These are phyloP conservation scores for Reticulitermes speratus DNA, from an alignment of 1,140 invertebrate species.

Conservation along the genomic window DNA sequence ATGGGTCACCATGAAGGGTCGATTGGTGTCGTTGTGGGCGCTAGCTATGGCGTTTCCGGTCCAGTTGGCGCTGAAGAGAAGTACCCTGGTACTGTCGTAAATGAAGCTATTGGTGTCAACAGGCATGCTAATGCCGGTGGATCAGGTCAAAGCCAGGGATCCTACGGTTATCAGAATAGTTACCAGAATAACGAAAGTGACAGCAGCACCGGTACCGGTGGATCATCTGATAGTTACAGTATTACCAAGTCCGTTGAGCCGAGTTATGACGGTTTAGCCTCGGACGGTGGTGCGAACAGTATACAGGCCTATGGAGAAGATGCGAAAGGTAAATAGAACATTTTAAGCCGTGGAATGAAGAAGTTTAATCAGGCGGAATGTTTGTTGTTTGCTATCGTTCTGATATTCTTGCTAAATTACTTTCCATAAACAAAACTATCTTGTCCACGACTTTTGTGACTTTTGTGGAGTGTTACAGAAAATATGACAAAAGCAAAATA, in stretches of 20 bases:
- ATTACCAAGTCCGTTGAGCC: neutral
- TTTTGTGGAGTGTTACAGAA: no score
- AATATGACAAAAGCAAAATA: no score
- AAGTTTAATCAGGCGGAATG: no score
- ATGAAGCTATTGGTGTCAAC: neutral
- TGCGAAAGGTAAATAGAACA: neutral
- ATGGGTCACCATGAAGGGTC: neutral
- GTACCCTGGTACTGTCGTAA: neutral
- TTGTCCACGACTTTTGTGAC: no score
- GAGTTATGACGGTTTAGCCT: neutral
- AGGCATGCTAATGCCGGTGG: neutral
- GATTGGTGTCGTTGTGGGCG: neutral
- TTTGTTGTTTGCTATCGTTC: no score
- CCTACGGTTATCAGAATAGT: neutral
- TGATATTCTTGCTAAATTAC: no score
- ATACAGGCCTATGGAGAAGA: neutral
- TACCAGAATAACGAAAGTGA: neutral
- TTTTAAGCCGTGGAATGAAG: no score
- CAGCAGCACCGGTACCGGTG: neutral
- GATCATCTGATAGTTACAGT: neutral
- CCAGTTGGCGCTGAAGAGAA: neutral
- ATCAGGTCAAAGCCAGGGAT: neutral
- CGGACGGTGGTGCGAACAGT: neutral
- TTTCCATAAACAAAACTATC: no score
- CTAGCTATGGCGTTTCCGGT: neutral